Base-by-base conservation (phyloP, 2,888 invertebrate species). In the Schizotus pectinicornis region DNA sequence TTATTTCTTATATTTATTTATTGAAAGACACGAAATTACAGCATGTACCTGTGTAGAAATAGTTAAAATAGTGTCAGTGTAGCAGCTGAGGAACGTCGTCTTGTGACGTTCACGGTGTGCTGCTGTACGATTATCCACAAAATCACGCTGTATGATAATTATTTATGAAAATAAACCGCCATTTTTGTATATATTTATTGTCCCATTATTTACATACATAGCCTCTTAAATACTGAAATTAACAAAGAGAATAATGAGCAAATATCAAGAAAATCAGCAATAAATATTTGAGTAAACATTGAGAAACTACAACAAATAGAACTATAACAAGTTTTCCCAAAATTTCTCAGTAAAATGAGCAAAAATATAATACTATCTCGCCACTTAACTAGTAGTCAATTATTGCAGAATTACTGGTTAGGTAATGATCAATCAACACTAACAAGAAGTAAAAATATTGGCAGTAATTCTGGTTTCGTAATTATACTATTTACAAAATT, bases 21-120 rank as follows among this genome's bases (percentile, higher is more conserved):
- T 47, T 53, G 34, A 36, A 34, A 39, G 47, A 47, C 39, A 37
- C 48, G 30, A 34, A 47, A 57, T 61, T 63, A 68, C 63, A 63
- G 63, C 54, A 59, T 61, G 71, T 71, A 70, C 69, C 70, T 70
- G 71, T 70, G 67, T 68, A 69, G 62, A 64, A 60, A 45, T 63
- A 61, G 52, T 59, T 56, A 49, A 45, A 59, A 43, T 55, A 46
- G 47, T 55, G 14, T 30, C 14, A 12, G 30, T 45, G 22, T 22
- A 5, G 22, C 22, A 2, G 22, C 5, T 5, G 22, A 22, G 5
- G 5, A 22, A 22, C n/a, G n/a, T n/a, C n/a, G 42, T 43, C 7
- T 35, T 56, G 22, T 2, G 22, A 22, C 22, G 2, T 22, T 5
- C 5, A 3, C 22, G 22, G 22, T 35, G 14, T 54, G 35, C 32